Evolutionary conservation across 2,797 vertebrate species (phyloP), one percentile per base, ranked within the genome.

Genomic region (Amblyraja radiata): DNA sequence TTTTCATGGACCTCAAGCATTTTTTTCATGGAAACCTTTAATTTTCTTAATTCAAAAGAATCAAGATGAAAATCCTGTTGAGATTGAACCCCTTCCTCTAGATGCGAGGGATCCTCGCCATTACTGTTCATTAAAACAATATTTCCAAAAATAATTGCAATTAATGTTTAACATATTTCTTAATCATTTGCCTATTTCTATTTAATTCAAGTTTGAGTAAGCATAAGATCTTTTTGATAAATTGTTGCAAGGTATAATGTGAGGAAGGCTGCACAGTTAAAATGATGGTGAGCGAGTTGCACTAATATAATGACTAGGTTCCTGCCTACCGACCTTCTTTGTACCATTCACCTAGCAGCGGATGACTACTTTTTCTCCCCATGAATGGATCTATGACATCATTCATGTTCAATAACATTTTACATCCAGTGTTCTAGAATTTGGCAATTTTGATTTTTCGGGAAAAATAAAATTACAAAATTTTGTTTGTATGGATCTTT

Each of bases 11-110:
- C 61, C n/a, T 65, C 7, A 7, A 88, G 63, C 61, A 68, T 68
- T 36, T 32, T 86, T 61, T 14, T 18, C 13, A 11, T 28, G 6
- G 8, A 68, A 68, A 65, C n/a, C 84, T n/a, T 65, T 88, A 63
- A 88, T 88, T 88, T 88, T 88, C 61, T 36, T 88, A 36, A 68
- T 36, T 88, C 36, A 36, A 68, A 88, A 68, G 8, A 68, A 68
- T 11, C n/a, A 78, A 78, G 16, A 88, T 88, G 61, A 88, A 88
- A 88, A 88, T 68, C 61, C 36, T 88, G 28, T 1, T 16, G 63
- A 11, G 80, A 83, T 88, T 36, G 63, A 65, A 63, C n/a, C 61
- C n/a, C 84, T 86, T 88, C 63, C 63, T 68, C n/a, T 4, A 3
- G n/a, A 65, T 65, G 16, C 32, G 11, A 32, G 14, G 14, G 16